A percentile compares a stretch with the other conserved stretches of the same genome.
These are phyloP conservation scores for Carettochelys insculpta DNA, from an alignment of 2,113 vertebrate genomes.

Conservation along the genomic window DNA sequence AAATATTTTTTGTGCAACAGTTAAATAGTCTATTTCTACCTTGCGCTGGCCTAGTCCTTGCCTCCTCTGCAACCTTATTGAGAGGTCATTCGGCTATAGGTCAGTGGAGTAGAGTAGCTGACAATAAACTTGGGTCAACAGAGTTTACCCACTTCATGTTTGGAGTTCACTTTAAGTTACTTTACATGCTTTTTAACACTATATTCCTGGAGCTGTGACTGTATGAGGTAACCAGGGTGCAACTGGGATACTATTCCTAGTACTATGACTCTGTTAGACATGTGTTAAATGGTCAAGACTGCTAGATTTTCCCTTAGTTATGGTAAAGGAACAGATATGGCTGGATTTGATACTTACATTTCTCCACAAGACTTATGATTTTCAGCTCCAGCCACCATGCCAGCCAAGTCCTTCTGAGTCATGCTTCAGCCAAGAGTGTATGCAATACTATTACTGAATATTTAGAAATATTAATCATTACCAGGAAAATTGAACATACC, in stretches of 20 bases:
- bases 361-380: neutral
- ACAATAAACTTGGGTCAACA: too few relatives aligned
- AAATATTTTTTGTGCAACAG: too few relatives aligned
- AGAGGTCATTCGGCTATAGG: neutral
- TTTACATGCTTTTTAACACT: too few relatives aligned
- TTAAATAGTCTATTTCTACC: neutral
- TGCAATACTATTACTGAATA: neutral
- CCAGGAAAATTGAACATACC: too few relatives aligned
- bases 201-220: too few relatives aligned
- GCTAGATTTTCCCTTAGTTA: neutral
- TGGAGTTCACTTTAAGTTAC: too few relatives aligned
- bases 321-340: neutral
- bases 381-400: neutral
- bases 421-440: neutral
- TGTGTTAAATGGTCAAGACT: neutral
- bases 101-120: too few relatives aligned
- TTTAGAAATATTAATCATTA: neutral
- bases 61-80: neutral
- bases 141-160: too few relatives aligned
- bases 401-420: neutral
- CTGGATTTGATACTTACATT: neutral
- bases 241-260: too few relatives aligned
- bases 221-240: too few relatives aligned
- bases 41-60: neutral
- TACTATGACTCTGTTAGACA: too few relatives aligned